These are phyloP conservation scores for Calidris pygmaea DNA, from an alignment of 2,113 vertebrate species.

Conservation along the genomic window DNA sequence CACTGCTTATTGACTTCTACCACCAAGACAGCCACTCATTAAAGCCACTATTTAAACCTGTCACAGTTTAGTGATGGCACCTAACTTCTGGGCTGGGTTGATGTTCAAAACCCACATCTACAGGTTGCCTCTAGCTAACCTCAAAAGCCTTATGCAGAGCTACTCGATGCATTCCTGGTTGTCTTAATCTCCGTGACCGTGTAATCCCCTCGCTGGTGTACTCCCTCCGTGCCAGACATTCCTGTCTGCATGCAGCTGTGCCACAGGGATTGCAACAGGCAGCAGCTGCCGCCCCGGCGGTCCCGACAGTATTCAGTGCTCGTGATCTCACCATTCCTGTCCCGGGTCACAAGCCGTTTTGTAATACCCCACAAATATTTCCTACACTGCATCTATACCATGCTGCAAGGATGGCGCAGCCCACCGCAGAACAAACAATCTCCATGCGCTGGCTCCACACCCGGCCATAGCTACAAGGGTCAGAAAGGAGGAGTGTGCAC, in stretches of 20 bases:
- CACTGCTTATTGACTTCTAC: not conserved
- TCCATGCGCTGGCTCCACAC: not conserved
- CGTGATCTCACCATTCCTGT: not conserved
- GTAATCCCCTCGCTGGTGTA: conserved; percentile 15
- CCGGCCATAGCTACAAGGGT: not conserved
- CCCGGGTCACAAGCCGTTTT: not conserved
- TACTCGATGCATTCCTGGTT: not conserved
- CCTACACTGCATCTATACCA: not conserved
- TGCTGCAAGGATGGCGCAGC: not conserved
- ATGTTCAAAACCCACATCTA: not conserved
- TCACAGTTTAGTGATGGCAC: not conserved
- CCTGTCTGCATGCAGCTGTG: conserved; percentile 60
- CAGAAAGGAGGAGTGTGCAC: not conserved
- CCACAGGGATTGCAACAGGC: conserved; percentile 43
- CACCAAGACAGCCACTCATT: not conserved
- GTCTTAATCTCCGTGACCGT: not conserved
- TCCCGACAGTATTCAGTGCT: not conserved
- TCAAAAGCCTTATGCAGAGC: conserved; percentile 6
- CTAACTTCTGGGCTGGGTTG: not conserved
- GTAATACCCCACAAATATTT: not conserved
- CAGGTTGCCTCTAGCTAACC: not conserved
- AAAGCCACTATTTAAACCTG: not conserved
- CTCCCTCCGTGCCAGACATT: conserved; percentile 40
- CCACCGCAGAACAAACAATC: not conserved
- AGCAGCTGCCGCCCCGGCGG: not conserved